Percentiles rank a stretch among this genome's conserved stretches.
phyloP scores from a whole-genome alignment of 1,140 invertebrate species.

The Drosophila truncata region DNA sequence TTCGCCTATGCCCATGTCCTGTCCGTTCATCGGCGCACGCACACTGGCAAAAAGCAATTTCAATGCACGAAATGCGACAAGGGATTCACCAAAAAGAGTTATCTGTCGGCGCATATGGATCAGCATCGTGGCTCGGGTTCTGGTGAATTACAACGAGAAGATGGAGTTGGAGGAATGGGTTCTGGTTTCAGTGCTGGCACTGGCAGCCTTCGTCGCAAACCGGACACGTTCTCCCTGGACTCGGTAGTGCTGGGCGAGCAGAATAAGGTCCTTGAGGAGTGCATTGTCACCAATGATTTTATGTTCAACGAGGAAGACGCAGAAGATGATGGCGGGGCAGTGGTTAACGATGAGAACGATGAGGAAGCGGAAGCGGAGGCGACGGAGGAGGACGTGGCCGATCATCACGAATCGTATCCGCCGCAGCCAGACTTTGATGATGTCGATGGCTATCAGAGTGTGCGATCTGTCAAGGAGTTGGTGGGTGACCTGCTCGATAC shows the following conservation, averaged over 20 bases:
- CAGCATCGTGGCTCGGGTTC: conserved; percentile 48
- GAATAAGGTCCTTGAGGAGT: conserved; percentile 69
- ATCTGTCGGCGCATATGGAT: conserved; percentile 75
- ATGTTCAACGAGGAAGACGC: conserved; percentile 71
- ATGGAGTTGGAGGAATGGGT: background rate
- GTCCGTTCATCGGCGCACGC: conserved; percentile 87
- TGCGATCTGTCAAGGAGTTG: conserved; percentile 54
- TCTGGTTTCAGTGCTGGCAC: background rate
- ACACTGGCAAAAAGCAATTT: conserved; percentile 89
- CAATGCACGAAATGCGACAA: conserved; percentile 78
- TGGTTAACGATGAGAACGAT: conserved; percentile 2
- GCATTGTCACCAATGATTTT: conserved; percentile 75
- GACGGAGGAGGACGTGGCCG: conserved; percentile 35
- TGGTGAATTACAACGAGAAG: background rate
- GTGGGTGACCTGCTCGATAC: conserved; percentile 58
- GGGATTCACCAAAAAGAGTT: conserved; percentile 82
- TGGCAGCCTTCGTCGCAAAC: conserved; percentile 22
- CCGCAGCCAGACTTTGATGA: conserved; percentile 19
- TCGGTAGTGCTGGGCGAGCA: conserved; percentile 43
- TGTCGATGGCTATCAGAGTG: conserved; percentile 48
- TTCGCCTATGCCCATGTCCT: conserved; percentile 89
- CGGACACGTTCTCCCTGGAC: conserved; percentile 20
- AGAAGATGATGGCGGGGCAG: conserved; percentile 4
- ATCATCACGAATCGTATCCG: conserved; percentile 30
- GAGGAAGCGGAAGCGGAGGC: conserved; percentile 20